Conservation (phyloP, 2,888 invertebrate genomes). For the Agapostemon virescens region DNA sequence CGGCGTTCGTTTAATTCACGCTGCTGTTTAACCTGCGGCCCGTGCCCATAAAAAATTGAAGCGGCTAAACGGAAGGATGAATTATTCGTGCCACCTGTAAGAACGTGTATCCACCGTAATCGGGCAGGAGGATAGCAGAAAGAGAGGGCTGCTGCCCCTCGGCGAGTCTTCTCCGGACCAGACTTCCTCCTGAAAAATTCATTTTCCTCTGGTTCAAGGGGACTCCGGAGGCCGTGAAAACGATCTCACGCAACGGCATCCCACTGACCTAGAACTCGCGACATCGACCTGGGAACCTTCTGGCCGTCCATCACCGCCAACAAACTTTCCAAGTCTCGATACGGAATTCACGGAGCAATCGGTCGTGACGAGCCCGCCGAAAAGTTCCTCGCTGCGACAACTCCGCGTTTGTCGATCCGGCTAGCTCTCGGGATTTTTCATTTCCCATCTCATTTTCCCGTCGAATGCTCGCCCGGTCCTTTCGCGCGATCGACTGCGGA, state of each 20-base stretch:
- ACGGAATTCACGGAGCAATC: slow-evolving; percentile 47
- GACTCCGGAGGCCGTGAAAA: slow-evolving; percentile 36
- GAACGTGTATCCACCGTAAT: slow-evolving; percentile 29
- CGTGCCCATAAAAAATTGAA: slow-evolving; percentile 32
- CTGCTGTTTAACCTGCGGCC: slow-evolving; percentile 17
- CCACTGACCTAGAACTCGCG: slow-evolving; percentile 58
- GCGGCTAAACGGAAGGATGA: slow-evolving; percentile 21
- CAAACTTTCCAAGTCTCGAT: slow-evolving; percentile 50
- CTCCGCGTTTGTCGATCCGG: slow-evolving; percentile 17
- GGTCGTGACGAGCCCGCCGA: slow-evolving; percentile 39
- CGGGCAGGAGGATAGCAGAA: not conserved
- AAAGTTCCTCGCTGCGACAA: slow-evolving; percentile 44
- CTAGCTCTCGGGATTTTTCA: slow-evolving; percentile 30
- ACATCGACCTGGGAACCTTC: not conserved
- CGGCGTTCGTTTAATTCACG: slow-evolving; percentile 45
- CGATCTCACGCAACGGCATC: slow-evolving; percentile 13
- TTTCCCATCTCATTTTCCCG: slow-evolving; percentile 31
- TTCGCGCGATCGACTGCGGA: not conserved
- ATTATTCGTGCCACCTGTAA: slow-evolving; percentile 43
- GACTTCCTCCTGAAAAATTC: slow-evolving; percentile 55
- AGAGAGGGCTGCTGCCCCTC: not conserved
- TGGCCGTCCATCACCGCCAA: slow-evolving; percentile 46
- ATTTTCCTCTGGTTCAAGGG: slow-evolving; percentile 38
- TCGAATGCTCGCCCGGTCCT: not conserved
- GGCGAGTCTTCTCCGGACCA: not conserved